A percentile compares a stretch with the other conserved stretches of the same genome.
These are phyloP conservation scores for Pipa parva DNA, from an alignment of 2,113 vertebrate genomes.

Conservation along the genomic window DNA sequence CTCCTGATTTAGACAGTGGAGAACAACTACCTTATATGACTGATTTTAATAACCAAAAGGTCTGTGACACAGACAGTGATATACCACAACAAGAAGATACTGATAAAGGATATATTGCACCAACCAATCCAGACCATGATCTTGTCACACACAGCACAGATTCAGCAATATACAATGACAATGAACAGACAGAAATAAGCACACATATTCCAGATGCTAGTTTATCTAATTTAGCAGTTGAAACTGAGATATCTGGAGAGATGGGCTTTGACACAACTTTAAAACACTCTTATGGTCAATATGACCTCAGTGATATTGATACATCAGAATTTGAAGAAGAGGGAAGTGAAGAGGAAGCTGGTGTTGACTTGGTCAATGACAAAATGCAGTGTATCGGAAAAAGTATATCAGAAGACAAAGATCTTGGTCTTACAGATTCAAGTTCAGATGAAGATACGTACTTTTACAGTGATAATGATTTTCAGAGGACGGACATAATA, in stretches of 20 bases:
- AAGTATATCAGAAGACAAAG: slow-evolving; percentile 15
- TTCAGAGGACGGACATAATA: slow-evolving; percentile 20
- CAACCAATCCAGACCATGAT: neutral
- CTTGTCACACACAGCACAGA: neutral
- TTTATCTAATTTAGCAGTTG: neutral
- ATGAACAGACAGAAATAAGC: neutral
- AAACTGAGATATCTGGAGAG: neutral
- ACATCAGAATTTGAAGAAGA: slow-evolving; percentile 36
- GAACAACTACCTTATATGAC: neutral
- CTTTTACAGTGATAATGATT: slow-evolving; percentile 17
- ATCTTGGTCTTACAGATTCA: slow-evolving; percentile 24
- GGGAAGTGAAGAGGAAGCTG: slow-evolving; percentile 28
- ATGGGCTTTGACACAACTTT: neutral
- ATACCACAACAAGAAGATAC: neutral
- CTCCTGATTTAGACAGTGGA: neutral
- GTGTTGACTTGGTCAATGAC: slow-evolving; percentile 33
- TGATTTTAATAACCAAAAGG: neutral
- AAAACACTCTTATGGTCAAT: neutral
- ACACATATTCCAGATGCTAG: neutral
- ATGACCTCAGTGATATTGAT: slow-evolving; percentile 35
- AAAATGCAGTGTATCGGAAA: neutral
- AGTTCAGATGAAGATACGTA: slow-evolving; percentile 20
- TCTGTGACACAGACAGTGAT: neutral
- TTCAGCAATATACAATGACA: neutral
- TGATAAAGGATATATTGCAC: neutral